phyloP scores from a whole-genome alignment of 2,888 invertebrate species.

The Andrena chrysosceles region DNA sequence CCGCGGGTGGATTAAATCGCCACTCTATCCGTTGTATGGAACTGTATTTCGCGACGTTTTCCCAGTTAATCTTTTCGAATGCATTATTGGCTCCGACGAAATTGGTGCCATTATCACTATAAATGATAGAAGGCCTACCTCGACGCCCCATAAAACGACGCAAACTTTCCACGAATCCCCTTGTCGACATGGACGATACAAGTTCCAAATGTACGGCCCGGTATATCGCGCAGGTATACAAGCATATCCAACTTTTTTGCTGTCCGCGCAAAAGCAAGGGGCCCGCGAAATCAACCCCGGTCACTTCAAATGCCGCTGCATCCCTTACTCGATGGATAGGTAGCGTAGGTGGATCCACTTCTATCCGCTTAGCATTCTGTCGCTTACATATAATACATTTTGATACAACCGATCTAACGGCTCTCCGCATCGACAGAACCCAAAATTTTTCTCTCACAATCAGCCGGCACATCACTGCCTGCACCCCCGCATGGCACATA shows the following conservation, averaged over 20 bases:
- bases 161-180: not conserved
- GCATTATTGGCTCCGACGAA: not conserved
- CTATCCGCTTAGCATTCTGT: not conserved
- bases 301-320: not conserved
- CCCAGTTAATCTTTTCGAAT: not conserved
- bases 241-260: not conserved
- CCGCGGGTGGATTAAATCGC: not conserved
- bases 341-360: not conserved
- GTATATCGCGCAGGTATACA: not conserved
- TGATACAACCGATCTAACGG: not conserved
- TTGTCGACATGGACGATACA: not conserved
- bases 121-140: not conserved
- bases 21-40: not conserved
- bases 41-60: not conserved
- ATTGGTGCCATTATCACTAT: not conserved
- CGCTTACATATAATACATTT: not conserved
- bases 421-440: not conserved
- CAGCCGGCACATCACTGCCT: not conserved
- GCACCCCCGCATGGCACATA: not conserved
- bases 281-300: not conserved
- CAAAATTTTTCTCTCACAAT: constrained; percentile 1
- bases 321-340: not conserved
- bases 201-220: not conserved
- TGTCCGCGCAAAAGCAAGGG: not conserved
- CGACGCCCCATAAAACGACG: not conserved